Percentiles rank a stretch among this genome's conserved stretches.
Evolutionary conservation across 2,797 vertebrate species (phyloP).

Genomic region (Anguilla marmorata): DNA sequence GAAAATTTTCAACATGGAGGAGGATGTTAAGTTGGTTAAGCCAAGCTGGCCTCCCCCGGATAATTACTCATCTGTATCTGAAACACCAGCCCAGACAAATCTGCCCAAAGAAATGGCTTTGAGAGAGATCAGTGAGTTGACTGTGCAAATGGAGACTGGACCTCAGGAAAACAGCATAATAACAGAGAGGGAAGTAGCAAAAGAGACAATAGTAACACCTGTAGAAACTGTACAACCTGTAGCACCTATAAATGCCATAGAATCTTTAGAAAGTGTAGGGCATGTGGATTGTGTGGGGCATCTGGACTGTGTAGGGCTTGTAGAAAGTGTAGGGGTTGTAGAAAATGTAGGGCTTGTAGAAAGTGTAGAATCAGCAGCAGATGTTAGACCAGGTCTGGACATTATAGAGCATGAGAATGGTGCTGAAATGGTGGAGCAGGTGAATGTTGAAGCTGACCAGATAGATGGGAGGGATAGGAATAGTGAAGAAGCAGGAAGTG

Average conservation of each 20-base stretch:
- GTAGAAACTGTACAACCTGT: conserved; percentile 41
- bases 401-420: conserved; percentile 48
- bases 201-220: conserved; percentile 42
- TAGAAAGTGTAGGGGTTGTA: background rate
- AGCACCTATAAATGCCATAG: conserved; percentile 8
- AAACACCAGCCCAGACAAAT: conserved; percentile 47
- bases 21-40: conserved; percentile 80
- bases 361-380: conserved; percentile 28
- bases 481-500: conserved; percentile 44
- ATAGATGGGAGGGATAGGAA: conserved; percentile 33
- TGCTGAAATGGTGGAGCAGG: conserved; percentile 44
- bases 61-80: conserved; percentile 50
- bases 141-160: conserved; percentile 49
- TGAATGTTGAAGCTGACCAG: conserved; percentile 50
- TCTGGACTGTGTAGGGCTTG: background rate
- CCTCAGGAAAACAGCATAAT: conserved; percentile 47
- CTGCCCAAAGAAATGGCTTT: conserved; percentile 44
- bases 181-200: conserved; percentile 30
- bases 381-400: conserved; percentile 41
- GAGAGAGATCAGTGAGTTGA: conserved; percentile 56
- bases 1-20: conserved; percentile 76
- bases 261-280: background rate
- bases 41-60: conserved; percentile 88
- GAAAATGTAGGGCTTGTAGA: background rate
- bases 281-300: background rate